Base-by-base conservation (phyloP, 2,113 vertebrate species). In the Hippolais icterina region DNA sequence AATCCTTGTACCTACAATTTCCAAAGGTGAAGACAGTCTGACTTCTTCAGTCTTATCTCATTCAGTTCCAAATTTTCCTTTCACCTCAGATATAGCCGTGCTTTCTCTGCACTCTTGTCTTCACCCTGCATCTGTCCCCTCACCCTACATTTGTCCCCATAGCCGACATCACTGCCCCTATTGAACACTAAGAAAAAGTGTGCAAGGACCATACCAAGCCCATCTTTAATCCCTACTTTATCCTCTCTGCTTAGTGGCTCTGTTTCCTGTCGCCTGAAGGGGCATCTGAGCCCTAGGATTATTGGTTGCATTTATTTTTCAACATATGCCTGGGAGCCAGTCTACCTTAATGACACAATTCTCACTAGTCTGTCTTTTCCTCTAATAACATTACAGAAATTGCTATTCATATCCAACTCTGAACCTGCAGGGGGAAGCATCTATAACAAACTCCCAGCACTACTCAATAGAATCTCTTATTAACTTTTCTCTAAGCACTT, bases 371-470 rank as follows among this genome's bases (percentile, higher is more conserved):
- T 80, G 69, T 91, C 75, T 90, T 76, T 72, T 82, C 47, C 56
- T 89, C 76, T 96, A 92, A 94, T 78, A 94, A 75, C 50, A 63
- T 94, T 81, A 93, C 76, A 94, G 86, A 90, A 92, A 96, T 93
- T 93, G 76, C 60, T 92, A 95, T 96, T 96, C 93, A 86, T 94
- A 94, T 56, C 68, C 33, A 83, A 9, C 6, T 11, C 76, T 90
- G 83, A 83, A 70, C 76, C 91, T 89, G 56, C 61, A 92, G 86
- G 64, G 39, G 42, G 46, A 53, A 52, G 11, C 60, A 83, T 90
- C 72, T 78, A 56, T 93, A 89, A 95, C 64, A 93, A 87, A 94
- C 83, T 93, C 89, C 86, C 77, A 89, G 39, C 9, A 54, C 60
- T 60, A 81, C 76, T 97, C 68, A 78, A 41, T 44, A 83, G 72